Conservation (phyloP, 2,797 vertebrate genomes). For the Babyrousa celebensis region DNA sequence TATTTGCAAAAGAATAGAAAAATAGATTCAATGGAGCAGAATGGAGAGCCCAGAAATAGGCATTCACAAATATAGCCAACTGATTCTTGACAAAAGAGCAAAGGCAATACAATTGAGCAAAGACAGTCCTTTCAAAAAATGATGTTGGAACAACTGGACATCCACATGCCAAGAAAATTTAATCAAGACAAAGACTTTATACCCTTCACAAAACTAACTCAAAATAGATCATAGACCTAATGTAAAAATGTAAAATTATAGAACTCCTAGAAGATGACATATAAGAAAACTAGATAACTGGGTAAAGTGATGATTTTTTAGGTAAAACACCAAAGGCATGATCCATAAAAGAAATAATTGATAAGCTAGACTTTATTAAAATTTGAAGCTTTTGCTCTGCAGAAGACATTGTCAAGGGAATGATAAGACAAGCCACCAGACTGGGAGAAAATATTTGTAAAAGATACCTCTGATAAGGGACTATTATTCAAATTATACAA, state of each 20-base stretch:
- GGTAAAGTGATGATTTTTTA: constrained; percentile 19
- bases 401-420: constrained; percentile 23
- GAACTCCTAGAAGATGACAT: neutral
- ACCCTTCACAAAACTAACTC: neutral
- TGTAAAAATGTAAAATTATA: constrained; percentile 18
- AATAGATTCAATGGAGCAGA: neutral
- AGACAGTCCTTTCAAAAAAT: constrained; percentile 10
- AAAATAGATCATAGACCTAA: constrained; percentile 16
- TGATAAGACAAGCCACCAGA: neutral
- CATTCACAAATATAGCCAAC: neutral
- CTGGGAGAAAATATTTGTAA: constrained; percentile 12
- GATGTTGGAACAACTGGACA: neutral
- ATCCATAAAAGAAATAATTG: constrained; percentile 18
- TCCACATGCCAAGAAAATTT: neutral
- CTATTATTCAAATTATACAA: too few relatives aligned
- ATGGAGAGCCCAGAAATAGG: constrained; percentile 2
- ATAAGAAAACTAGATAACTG: neutral
- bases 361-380: constrained; percentile 21
- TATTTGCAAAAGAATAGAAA: neutral
- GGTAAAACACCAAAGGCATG: constrained; percentile 35
- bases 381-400: constrained; percentile 34
- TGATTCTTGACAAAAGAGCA: constrained; percentile 7
- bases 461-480: neutral
- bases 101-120: constrained; percentile 23
- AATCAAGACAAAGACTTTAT: neutral